Evolutionary conservation across 1,140 invertebrate species (phyloP).

Genomic region (Leptinotarsa lineolata): DNA sequence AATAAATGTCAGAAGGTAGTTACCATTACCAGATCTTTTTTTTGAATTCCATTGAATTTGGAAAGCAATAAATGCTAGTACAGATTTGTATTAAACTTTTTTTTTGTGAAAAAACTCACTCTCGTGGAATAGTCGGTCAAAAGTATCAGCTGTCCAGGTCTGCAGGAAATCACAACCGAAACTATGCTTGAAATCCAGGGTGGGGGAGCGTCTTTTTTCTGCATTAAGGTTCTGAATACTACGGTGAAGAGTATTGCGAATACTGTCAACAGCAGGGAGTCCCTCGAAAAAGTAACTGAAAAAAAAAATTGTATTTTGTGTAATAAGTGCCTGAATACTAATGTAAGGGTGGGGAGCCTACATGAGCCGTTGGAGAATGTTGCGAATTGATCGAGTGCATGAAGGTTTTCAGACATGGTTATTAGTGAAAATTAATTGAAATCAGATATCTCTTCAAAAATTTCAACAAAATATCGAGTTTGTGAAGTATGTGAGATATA

Average conservation of each 20-base stretch:
- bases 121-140: slow-evolving; percentile 44
- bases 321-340: too few species aligned
- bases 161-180: slow-evolving; percentile 40
- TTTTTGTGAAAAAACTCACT: slow-evolving; percentile 32
- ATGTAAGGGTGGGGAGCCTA: too few species aligned
- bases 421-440: neutral
- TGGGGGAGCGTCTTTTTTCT: slow-evolving; percentile 36
- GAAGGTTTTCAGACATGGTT: too few species aligned
- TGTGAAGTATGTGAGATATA: too few species aligned
- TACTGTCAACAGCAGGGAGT: slow-evolving; percentile 47
- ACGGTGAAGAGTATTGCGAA: slow-evolving; percentile 45
- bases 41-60: too few species aligned
- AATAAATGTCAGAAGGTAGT: too few species aligned
- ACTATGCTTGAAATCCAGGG: slow-evolving; percentile 43
- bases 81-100: too few species aligned
- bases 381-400: too few species aligned
- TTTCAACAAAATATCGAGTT: too few species aligned
- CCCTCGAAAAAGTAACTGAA: slow-evolving; percentile 48
- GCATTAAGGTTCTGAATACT: slow-evolving; percentile 41
- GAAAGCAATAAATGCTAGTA: too few species aligned
- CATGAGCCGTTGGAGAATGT: too few species aligned
- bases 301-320: slow-evolving; percentile 21
- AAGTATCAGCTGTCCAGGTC: slow-evolving; percentile 45
- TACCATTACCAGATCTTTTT: too few species aligned
- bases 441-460: neutral